These are phyloP conservation scores for Lasiurus cinereus DNA, from an alignment of 2,113 vertebrate genomes.

Conservation along the genomic window DNA sequence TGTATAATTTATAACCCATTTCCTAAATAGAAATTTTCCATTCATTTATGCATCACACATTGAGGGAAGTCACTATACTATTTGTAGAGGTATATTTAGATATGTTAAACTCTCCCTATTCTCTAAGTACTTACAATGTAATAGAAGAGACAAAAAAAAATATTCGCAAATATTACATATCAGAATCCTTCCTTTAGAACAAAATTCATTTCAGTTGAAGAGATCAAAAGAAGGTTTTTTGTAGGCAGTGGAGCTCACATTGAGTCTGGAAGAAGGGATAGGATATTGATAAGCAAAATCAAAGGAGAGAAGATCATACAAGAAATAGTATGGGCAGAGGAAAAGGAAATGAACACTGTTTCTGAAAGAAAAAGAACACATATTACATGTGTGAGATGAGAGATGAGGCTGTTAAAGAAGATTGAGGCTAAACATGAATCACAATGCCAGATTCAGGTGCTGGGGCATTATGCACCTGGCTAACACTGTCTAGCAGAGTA, in stretches of 20 bases:
- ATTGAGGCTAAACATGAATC: neutral
- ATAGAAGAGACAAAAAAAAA: neutral
- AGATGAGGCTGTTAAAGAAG: neutral
- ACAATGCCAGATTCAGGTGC: neutral
- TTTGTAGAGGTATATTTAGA: neutral
- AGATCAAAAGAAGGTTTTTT: neutral
- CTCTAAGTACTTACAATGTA: neutral
- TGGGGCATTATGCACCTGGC: neutral
- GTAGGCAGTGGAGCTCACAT: neutral
- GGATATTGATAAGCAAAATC: slow-evolving; percentile 18
- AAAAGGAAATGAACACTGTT: neutral
- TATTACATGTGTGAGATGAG: neutral
- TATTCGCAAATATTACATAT: neutral
- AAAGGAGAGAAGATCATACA: neutral
- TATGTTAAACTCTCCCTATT: neutral
- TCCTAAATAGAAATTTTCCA: slow-evolving; percentile 39
- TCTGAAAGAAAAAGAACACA: neutral
- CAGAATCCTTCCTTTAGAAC: neutral
- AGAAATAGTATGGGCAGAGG: neutral
- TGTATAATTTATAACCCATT: neutral
- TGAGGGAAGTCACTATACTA: neutral
- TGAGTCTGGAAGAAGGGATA: neutral
- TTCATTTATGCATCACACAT: neutral
- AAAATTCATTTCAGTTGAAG: slow-evolving; percentile 16
- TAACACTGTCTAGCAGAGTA: neutral